Conservation (phyloP, 2,113 vertebrate species). For the Aldabrachelys gigantea region DNA sequence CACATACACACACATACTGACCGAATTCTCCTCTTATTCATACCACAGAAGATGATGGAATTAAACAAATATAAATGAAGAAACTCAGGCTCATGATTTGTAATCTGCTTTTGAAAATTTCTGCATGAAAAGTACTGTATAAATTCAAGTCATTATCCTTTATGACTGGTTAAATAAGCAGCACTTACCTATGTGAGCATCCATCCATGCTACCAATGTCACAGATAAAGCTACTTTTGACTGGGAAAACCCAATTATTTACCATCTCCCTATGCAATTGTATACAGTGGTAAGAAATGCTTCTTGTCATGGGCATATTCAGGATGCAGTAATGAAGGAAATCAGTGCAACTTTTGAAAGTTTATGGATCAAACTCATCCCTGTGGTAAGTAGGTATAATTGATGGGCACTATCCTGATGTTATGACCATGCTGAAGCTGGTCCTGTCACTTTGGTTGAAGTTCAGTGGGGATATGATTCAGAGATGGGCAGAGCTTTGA, state of each 20-base stretch:
- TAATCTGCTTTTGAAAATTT: conserved; percentile 11
- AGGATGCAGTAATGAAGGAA: accelerated
- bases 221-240: not conserved
- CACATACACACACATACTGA: not conserved
- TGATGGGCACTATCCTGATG: not conserved
- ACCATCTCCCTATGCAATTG: not conserved
- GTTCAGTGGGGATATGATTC: not conserved
- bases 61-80: conserved; percentile 6
- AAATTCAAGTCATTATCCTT: not conserved
- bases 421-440: not conserved
- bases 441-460: not conserved
- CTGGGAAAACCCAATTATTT: not conserved
- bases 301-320: not conserved
- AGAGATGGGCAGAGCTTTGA: not conserved
- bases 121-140: not conserved
- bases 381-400: not conserved
- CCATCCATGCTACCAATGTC: not conserved
- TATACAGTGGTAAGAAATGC: not conserved
- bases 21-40: conserved; percentile 38
- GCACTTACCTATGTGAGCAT: not conserved
- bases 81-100: not conserved
- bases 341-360: not conserved
- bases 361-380: not conserved
- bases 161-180: not conserved
- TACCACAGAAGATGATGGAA: conserved; percentile 13